phyloP scores from a whole-genome alignment of 2,113 vertebrate species.

The Marmota monax region DNA sequence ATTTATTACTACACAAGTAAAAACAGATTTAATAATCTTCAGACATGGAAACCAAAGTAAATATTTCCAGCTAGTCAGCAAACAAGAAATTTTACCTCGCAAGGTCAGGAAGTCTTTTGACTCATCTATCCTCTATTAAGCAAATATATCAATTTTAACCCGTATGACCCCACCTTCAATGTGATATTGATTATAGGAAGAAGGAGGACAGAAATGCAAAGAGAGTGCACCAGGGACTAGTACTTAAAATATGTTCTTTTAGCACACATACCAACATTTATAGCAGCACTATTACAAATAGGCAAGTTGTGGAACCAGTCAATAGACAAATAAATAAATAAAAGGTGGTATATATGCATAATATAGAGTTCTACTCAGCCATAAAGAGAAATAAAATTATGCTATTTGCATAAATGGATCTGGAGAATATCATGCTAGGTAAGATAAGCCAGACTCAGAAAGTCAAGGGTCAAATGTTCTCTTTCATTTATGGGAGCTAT shows the following conservation, averaged over 20 bases:
- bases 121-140: neutral
- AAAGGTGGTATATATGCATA: too few species aligned
- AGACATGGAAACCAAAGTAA: constrained; percentile 37
- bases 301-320: too few species aligned
- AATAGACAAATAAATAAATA: too few species aligned
- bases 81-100: constrained; percentile 1
- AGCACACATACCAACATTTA: too few species aligned
- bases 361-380: too few species aligned
- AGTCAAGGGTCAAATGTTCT: too few species aligned
- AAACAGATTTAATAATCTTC: constrained; percentile 22
- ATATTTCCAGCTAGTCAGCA: neutral
- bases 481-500: too few species aligned
- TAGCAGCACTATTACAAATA: too few species aligned
- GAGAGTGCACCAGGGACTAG: neutral
- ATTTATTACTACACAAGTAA: constrained; percentile 42
- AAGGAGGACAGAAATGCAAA: neutral
- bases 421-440: too few species aligned
- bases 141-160: neutral
- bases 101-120: neutral
- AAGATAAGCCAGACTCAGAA: too few species aligned
- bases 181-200: neutral
- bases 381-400: too few species aligned
- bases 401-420: too few species aligned
- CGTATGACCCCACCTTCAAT: neutral
- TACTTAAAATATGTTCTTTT: neutral